phyloP scores from a whole-genome alignment of 2,888 invertebrate genomes.

The Eulithis prunata region DNA sequence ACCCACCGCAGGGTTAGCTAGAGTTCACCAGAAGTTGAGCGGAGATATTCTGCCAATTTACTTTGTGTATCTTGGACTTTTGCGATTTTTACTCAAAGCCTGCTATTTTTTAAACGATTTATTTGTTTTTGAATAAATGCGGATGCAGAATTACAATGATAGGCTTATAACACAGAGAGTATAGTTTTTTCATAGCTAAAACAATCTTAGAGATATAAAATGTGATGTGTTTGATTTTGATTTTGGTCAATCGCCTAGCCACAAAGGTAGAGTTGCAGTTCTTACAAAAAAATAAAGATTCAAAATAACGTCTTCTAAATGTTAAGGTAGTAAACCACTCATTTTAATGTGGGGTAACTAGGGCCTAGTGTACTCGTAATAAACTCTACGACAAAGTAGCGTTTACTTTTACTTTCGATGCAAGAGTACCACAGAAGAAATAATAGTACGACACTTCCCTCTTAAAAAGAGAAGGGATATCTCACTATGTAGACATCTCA shows the following conservation, averaged over 20 bases:
- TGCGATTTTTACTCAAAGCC: too few species aligned
- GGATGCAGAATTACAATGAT: too few species aligned
- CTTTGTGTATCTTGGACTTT: too few species aligned
- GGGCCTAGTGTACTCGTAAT: constrained; percentile 38
- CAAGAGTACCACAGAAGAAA: constrained; percentile 43
- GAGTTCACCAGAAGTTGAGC: constrained; percentile 1
- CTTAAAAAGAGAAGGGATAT: constrained; percentile 61
- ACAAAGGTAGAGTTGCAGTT: too few species aligned
- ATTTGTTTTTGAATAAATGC: too few species aligned
- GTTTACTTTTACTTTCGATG: constrained; percentile 78
- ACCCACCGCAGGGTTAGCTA: constrained; percentile 31
- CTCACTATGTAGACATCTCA: constrained; percentile 48
- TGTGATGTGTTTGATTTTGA: too few species aligned
- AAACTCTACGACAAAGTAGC: constrained; percentile 62
- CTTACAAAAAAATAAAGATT: neutral
- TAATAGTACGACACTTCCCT: constrained; percentile 57
- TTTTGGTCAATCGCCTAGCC: too few species aligned
- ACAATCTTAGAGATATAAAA: too few species aligned
- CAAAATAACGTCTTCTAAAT: neutral
- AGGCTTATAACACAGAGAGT: too few species aligned
- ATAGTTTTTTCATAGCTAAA: too few species aligned
- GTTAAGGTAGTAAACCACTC: neutral
- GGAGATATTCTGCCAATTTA: neutral
- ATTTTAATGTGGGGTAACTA: constrained; percentile 2
- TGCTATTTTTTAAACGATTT: too few species aligned